These are phyloP conservation scores for Spinus pinus DNA, from an alignment of 2,797 vertebrate species.

Conservation along the genomic window DNA sequence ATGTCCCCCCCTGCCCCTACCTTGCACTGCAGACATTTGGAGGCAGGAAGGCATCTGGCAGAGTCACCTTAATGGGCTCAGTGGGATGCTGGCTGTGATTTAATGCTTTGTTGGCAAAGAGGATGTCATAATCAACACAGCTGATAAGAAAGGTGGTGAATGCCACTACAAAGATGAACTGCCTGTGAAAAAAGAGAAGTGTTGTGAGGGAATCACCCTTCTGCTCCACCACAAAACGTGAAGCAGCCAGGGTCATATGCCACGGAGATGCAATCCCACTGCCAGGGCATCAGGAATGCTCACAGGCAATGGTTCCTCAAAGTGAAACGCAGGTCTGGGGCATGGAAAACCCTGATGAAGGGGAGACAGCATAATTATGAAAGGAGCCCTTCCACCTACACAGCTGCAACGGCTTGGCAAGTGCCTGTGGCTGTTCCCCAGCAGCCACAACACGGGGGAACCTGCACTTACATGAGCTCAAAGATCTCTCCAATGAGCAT, in stretches of 20 bases:
- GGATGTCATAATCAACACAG: slow-evolving; percentile 98
- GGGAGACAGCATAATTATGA: not conserved
- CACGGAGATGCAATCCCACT: not conserved
- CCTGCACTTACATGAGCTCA: slow-evolving; percentile 90
- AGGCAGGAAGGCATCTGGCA: slow-evolving; percentile 94
- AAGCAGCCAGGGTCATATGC: not conserved
- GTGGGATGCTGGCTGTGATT: slow-evolving; percentile 88
- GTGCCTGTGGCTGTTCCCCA: not conserved
- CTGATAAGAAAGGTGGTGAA: slow-evolving; percentile 97
- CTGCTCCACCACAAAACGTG: not conserved
- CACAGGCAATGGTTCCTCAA: not conserved
- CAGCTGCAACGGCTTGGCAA: not conserved
- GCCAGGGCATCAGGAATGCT: not conserved
- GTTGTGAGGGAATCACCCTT: not conserved
- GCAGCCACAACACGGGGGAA: not conserved
- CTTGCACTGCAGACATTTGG: slow-evolving; percentile 88
- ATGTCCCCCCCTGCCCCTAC: slow-evolving; percentile 65
- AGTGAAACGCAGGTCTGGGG: not conserved
- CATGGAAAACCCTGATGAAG: not conserved
- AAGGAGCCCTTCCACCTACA: not conserved
- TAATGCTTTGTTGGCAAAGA: slow-evolving; percentile 98
- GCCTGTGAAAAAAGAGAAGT: slow-evolving; percentile 76
- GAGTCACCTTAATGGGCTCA: slow-evolving; percentile 90
- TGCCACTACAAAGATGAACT: slow-evolving; percentile 95
- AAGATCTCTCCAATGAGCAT: slow-evolving; percentile 97